Percentiles rank a stretch among this genome's conserved stretches.
Conservation (phyloP, 2,797 vertebrate genomes). For the Catharus ustulatus region DNA sequence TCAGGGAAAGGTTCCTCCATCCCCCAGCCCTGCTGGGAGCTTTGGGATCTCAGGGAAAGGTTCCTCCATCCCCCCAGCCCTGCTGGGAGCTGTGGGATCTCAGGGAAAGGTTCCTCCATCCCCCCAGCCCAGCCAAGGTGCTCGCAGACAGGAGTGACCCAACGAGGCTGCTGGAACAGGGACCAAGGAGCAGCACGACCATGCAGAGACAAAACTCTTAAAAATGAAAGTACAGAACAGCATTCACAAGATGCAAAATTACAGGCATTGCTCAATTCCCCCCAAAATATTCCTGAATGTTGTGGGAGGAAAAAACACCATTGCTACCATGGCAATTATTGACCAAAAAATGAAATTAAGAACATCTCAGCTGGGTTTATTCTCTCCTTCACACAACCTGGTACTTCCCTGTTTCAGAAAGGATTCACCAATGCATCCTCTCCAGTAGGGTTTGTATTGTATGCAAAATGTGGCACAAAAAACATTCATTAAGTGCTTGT, state of each 20-base stretch:
- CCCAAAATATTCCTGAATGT: fast-evolving
- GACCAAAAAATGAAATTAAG: not conserved
- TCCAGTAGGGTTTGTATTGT: not conserved
- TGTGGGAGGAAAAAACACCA: too few species aligned
- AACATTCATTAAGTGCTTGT: not conserved
- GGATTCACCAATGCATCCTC: not conserved
- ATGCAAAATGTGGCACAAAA: not conserved
- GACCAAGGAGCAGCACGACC: not conserved
- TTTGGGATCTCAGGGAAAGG: too few species aligned
- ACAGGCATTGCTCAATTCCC: too few species aligned
- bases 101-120: not conserved
- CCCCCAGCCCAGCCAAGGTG: fast-evolving
- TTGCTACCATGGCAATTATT: not conserved
- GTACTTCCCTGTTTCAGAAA: not conserved
- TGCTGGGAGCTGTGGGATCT: not conserved
- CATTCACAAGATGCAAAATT: not conserved
- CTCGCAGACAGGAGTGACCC: fast-evolving
- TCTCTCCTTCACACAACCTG: not conserved
- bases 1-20: too few species aligned
- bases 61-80: too few species aligned
- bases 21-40: too few species aligned
- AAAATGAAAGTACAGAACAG: not conserved
- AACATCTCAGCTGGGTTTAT: not conserved
- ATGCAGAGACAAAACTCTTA: not conserved
- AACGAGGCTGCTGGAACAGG: too few species aligned